Percentiles rank a stretch among this genome's conserved stretches.
Evolutionary conservation across 1,140 invertebrate species (phyloP).

Genomic region (Aphidius ervi): DNA sequence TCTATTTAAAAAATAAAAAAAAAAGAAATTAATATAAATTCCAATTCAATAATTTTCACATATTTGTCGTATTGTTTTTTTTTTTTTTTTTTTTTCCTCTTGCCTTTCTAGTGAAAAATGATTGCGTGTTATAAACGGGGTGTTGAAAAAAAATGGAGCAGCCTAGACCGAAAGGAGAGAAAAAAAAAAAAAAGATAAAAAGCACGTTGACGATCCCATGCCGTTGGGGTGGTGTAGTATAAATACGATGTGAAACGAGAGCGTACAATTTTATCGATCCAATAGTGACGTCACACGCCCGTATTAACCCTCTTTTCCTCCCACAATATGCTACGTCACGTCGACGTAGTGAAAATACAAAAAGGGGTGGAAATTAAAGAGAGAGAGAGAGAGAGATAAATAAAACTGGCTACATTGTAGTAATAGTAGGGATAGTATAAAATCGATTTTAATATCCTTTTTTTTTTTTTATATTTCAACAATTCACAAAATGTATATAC

Average conservation of each 20-base stretch:
- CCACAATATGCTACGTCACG: conserved; percentile 31
- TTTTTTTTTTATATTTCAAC: too few relatives aligned
- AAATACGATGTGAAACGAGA: conserved; percentile 28
- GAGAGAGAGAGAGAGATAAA: background rate
- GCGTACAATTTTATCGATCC: conserved; percentile 37
- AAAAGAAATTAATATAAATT: too few relatives aligned
- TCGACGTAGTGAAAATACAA: conserved; percentile 29
- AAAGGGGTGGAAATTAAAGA: conserved; percentile 18
- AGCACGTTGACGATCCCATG: conserved; percentile 10
- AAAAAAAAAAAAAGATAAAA: background rate
- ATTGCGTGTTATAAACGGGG: background rate
- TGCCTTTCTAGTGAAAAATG: too few relatives aligned
- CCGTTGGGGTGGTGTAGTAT: conserved; percentile 33
- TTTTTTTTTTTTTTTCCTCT: background rate
- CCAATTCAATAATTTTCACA: too few relatives aligned
- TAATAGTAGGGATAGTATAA: too few relatives aligned
- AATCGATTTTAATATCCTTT: too few relatives aligned
- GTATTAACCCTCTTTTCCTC: conserved; percentile 1
- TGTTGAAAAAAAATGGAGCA: conserved; percentile 10
- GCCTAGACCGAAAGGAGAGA: background rate
- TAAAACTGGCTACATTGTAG: too few relatives aligned
- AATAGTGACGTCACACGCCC: conserved; percentile 39
- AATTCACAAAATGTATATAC: too few relatives aligned
- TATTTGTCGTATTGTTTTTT: background rate
- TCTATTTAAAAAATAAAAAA: background rate